Conservation (phyloP, 2,113 vertebrate species). For the Kryptolebias marmoratus region DNA sequence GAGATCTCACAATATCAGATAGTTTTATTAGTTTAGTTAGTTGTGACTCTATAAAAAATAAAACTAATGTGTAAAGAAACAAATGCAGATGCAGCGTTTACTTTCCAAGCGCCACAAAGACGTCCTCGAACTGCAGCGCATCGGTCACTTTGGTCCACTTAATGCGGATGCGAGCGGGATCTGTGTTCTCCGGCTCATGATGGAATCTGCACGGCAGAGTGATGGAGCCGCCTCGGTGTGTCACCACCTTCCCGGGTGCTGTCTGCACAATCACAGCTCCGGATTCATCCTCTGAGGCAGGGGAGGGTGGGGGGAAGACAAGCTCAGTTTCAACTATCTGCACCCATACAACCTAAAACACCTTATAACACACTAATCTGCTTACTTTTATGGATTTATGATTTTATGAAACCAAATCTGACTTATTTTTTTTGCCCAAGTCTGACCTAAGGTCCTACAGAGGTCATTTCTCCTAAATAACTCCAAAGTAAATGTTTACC, state of each 20-base stretch:
- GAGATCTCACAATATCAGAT: no score
- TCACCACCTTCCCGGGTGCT: conserved; percentile 91
- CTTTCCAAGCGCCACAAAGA: conserved; percentile 91
- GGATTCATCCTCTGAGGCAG: conserved; percentile 86
- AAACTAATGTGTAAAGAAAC: not conserved
- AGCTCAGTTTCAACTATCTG: not conserved
- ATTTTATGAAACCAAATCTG: not conserved
- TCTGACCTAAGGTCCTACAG: not conserved
- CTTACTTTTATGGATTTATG: not conserved
- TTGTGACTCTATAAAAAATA: not conserved
- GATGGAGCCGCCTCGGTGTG: conserved; percentile 92
- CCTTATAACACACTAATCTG: not conserved
- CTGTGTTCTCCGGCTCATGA: conserved; percentile 84
- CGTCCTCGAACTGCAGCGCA: conserved; percentile 87
- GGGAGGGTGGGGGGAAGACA: not conserved
- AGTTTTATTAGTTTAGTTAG: no score
- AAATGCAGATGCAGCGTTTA: conserved; percentile 22
- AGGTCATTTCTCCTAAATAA: conserved; percentile 18
- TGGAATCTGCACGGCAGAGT: conserved; percentile 94
- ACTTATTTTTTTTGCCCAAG: not conserved
- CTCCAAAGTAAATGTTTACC: conserved; percentile 10
- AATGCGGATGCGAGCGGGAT: conserved; percentile 87
- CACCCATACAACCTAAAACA: not conserved
- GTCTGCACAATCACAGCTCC: conserved; percentile 94
- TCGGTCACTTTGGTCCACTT: conserved; percentile 96